phyloP scores from a whole-genome alignment of 2,797 vertebrate genomes.

The Sphenopsis melanotis region DNA sequence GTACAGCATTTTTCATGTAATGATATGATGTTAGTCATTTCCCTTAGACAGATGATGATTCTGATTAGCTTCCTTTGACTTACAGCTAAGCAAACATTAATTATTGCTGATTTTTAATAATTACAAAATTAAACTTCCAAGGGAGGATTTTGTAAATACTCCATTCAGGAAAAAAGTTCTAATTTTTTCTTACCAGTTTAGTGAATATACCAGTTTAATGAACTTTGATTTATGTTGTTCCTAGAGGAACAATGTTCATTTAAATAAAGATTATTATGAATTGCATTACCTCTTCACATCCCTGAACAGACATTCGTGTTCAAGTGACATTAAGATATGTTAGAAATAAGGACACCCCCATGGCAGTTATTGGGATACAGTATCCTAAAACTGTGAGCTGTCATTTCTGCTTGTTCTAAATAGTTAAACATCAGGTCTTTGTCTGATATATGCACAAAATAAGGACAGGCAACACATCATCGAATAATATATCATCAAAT shows the following conservation, averaged over 20 bases:
- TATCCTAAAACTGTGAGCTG: neutral
- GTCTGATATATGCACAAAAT: neutral
- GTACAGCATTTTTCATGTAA: neutral
- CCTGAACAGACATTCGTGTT: neutral
- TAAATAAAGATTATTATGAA: neutral
- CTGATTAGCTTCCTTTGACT: neutral
- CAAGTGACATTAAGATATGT: neutral
- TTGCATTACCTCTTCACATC: neutral
- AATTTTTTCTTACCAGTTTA: neutral
- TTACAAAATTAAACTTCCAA: neutral
- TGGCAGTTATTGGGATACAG: neutral
- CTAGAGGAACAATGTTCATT: neutral
- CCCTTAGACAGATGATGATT: neutral
- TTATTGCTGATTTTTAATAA: neutral
- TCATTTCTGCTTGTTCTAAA: neutral
- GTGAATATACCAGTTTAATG: neutral
- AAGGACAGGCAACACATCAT: neutral
- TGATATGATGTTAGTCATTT: neutral
- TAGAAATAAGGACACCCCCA: neutral
- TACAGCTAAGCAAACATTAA: neutral
- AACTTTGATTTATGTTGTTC: neutral
- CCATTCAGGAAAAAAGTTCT: neutral
- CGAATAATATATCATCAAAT: neutral
- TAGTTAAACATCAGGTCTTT: neutral
- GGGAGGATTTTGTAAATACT: neutral